Evolutionary conservation across 2,888 invertebrate species (phyloP).

Genomic region (Galerucella calmariensis): DNA sequence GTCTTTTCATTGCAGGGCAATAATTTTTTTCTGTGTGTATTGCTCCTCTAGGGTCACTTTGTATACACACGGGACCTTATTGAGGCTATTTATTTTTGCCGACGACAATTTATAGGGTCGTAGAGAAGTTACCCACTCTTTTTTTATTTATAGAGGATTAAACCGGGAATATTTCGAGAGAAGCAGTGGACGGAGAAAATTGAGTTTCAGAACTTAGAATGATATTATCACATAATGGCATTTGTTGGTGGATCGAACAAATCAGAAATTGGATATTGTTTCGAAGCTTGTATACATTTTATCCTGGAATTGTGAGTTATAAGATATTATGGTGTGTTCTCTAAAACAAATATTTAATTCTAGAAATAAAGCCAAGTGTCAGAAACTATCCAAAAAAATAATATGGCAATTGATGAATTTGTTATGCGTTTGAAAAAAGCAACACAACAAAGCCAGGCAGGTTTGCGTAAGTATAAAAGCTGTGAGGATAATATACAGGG

Average conservation of each 20-base stretch:
- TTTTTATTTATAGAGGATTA: slow-evolving; percentile 39
- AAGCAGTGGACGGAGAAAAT: slow-evolving; percentile 36
- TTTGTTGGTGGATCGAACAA: slow-evolving; percentile 28
- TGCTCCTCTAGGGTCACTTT: slow-evolving; percentile 36
- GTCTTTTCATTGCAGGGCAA: slow-evolving; percentile 32
- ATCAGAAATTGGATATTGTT: slow-evolving; percentile 25
- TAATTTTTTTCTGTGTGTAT: slow-evolving; percentile 38
- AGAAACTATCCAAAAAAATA: too few relatives aligned
- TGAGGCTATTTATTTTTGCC: slow-evolving; percentile 39
- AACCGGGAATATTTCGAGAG: slow-evolving; percentile 34
- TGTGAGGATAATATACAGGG: too few relatives aligned
- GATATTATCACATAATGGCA: slow-evolving; percentile 34
- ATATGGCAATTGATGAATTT: too few relatives aligned
- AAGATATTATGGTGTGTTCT: too few relatives aligned
- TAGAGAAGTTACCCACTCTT: neutral
- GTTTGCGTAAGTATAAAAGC: too few relatives aligned
- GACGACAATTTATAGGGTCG: slow-evolving; percentile 32
- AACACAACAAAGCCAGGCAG: too few relatives aligned
- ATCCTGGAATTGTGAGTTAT: too few relatives aligned
- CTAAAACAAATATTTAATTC: too few relatives aligned
- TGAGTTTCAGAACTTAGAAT: slow-evolving; percentile 39
- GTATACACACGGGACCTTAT: slow-evolving; percentile 36
- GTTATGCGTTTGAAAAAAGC: too few relatives aligned
- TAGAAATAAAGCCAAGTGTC: too few relatives aligned
- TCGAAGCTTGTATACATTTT: neutral